phyloP scores from a whole-genome alignment of 2,113 vertebrate species.

The Synodontis membranacea region DNA sequence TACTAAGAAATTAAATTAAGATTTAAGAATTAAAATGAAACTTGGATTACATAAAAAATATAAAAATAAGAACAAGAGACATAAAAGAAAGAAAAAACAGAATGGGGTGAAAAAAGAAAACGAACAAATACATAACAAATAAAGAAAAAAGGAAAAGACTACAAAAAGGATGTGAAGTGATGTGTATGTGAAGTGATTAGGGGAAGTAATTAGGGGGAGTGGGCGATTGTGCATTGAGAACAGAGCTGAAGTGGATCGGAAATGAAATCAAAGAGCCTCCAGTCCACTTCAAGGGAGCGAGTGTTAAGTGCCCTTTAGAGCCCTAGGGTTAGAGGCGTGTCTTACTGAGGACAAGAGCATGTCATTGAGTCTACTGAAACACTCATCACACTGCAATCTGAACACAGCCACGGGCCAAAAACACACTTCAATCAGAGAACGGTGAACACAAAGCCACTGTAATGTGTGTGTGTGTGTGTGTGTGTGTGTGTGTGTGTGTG shows the following conservation, averaged over 20 bases:
- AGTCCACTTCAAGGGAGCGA: not conserved
- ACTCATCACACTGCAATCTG: not conserved
- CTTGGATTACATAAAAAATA: not conserved
- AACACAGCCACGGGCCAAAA: not conserved
- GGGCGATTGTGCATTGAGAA: not conserved
- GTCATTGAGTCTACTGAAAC: not conserved
- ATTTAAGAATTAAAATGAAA: not conserved
- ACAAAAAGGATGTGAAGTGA: too few species aligned
- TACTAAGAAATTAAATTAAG: too few species aligned
- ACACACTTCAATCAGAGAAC: slow-evolving; percentile 5
- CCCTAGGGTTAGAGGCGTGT: not conserved
- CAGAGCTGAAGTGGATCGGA: not conserved
- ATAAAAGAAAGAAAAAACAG: not conserved
- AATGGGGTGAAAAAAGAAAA: not conserved
- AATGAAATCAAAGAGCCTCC: not conserved
- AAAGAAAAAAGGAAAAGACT: not conserved
- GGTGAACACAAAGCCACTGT: not conserved
- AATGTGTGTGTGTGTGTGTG: not conserved
- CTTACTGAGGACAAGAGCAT: slow-evolving; percentile 4
- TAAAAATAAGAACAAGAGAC: not conserved
- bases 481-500: slow-evolving; percentile 11
- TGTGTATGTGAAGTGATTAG: not conserved
- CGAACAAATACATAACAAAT: not conserved
- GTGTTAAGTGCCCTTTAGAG: not conserved
- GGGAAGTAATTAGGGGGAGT: not conserved